These are phyloP conservation scores for Nomada hirtipes DNA, from an alignment of 2,888 invertebrate genomes.

Conservation along the genomic window DNA sequence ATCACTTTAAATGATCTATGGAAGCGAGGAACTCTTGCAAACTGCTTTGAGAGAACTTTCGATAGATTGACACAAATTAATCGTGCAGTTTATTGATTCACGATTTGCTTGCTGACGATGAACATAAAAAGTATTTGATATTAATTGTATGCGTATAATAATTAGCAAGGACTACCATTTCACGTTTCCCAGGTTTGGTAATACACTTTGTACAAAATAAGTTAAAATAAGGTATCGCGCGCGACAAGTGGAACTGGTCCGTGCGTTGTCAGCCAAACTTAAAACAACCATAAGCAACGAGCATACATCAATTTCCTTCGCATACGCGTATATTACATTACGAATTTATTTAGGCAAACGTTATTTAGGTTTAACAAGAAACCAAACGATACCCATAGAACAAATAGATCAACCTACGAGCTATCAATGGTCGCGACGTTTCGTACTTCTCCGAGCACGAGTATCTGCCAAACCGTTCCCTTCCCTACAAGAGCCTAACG, in stretches of 20 bases:
- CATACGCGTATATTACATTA: neutral
- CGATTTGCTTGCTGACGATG: neutral
- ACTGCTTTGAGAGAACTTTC: neutral
- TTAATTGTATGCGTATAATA: too few species aligned
- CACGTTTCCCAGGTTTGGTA: too few species aligned
- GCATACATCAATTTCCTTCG: too few species aligned
- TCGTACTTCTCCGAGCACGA: conserved; percentile 29
- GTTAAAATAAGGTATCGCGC: too few species aligned
- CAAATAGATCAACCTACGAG: conserved; percentile 8
- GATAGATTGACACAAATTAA: neutral
- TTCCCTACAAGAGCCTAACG: conserved; percentile 12
- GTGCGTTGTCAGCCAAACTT: too few species aligned
- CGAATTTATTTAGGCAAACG: too few species aligned
- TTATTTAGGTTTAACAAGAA: too few species aligned
- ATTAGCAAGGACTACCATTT: too few species aligned
- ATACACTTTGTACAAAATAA: too few species aligned
- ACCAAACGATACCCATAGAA: neutral
- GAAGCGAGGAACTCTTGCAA: neutral
- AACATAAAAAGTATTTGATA: too few species aligned
- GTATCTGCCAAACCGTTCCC: conserved; percentile 40
- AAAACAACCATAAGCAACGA: too few species aligned
- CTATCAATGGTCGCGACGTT: conserved; percentile 18
- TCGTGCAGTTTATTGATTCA: neutral
- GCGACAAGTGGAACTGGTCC: too few species aligned
- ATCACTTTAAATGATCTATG: conserved; percentile 45